Base-by-base conservation (phyloP, 2,888 invertebrate species). In the Drosophila birchii region DNA sequence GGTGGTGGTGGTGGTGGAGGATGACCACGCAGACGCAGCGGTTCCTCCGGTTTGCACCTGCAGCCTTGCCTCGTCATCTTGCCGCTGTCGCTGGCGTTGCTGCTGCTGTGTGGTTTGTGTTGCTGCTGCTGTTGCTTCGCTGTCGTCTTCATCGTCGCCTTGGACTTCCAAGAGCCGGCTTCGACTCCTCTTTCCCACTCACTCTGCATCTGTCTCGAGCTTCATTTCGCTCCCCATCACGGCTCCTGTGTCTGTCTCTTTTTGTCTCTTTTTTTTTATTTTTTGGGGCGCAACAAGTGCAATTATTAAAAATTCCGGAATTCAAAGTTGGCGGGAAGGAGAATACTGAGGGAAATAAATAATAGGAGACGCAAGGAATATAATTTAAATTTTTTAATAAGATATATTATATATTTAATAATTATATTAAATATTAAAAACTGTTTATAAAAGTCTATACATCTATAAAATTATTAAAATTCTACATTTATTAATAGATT, bases 241-340 rank as follows among this genome's bases (percentile, higher is more conserved):
- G 32, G 32, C 60, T 34, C 32, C 59, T 66, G 76, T 51, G 77
- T 70, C 75, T 68, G 57, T 54, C 58, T 56, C 55, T 59, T 62
- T 60, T 56, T 45, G 58, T 61, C 63, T 69, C 51, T 55, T 49
- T 75, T 63, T 72, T 75, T 87, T 5, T 11, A 9, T 45, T 47
- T 47, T 47, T 47, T 47, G 75, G 68, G 86, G 83, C 89, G 89
- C 85, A 86, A 86, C 85, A 86, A 86, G 85, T 86, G 85, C 89
- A 86, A 86, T 86, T 86, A 86, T 89, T 86, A 89, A 89, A 86
- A 89, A 88, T 86, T 86, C 89, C 89, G 83, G 89, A 88, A 88
- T 86, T 75, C 23, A 55, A 56, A 53, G 59, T 20, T 58, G 41
- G 54, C 23, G 36, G 41, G 58, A 68, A 58, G 26, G 34, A n/a